These are phyloP conservation scores for Zygaena filipendulae DNA, from an alignment of 2,888 invertebrate genomes.

Conservation along the genomic window DNA sequence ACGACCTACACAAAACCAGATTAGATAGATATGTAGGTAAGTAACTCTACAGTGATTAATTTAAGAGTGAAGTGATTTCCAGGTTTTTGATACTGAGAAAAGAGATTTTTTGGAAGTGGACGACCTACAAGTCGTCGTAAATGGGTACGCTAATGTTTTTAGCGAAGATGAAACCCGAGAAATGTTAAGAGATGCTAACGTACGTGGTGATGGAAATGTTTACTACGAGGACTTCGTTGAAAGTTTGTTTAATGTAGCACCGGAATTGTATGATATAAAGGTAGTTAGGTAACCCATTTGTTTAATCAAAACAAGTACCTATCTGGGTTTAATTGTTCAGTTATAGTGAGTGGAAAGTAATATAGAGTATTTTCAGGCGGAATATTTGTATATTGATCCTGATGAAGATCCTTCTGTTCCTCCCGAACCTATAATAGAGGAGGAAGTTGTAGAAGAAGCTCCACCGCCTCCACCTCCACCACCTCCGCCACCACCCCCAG, in stretches of 20 bases:
- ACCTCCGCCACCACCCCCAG: slow-evolving; percentile 17
- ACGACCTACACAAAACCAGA: too few species aligned
- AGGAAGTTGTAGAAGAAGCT: too few species aligned
- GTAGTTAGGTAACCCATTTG: slow-evolving; percentile 20
- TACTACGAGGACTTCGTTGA: slow-evolving; percentile 44
- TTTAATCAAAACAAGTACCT: too few species aligned
- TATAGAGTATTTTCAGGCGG: too few species aligned
- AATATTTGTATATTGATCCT: slow-evolving; percentile 42
- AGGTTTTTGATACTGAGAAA: slow-evolving; percentile 55
- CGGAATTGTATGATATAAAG: slow-evolving; percentile 40
- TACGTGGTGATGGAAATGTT: slow-evolving; percentile 45
- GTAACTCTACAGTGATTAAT: too few species aligned
- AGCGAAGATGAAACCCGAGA: slow-evolving; percentile 33
- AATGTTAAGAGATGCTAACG: slow-evolving; percentile 45
- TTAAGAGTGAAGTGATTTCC: too few species aligned
- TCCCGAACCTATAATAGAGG: slow-evolving; percentile 23
- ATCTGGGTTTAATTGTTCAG: too few species aligned
- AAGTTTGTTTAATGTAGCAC: slow-evolving; percentile 40
- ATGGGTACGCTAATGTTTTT: slow-evolving; percentile 31
- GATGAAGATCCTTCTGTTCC: slow-evolving; percentile 50
- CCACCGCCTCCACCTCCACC: slow-evolving; percentile 16
- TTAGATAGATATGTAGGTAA: too few species aligned
- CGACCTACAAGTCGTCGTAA: slow-evolving; percentile 34
- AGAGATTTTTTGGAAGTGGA: slow-evolving; percentile 39
- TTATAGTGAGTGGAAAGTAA: too few species aligned